Base-by-base conservation (phyloP, 2,113 vertebrate genomes). In the Psittacula cyanocephala region DNA sequence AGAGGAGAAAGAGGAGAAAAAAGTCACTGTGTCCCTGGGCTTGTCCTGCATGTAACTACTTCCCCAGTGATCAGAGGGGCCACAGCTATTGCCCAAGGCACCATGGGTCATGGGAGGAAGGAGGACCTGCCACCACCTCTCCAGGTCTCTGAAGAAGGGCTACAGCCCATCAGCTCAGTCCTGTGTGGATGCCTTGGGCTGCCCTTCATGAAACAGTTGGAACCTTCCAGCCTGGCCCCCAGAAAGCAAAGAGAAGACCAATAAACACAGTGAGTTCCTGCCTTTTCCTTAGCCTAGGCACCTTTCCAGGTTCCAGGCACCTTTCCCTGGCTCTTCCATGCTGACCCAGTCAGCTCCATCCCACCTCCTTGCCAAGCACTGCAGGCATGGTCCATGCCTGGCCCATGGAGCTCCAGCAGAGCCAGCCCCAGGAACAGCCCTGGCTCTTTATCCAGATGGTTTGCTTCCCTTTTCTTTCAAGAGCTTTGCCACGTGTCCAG, bases 71-170 rank as follows among this genome's bases (percentile, higher is more conserved):
- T 25, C 39, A 47, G 20, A 80, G 44, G 31, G 35, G 7, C 28
- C 33, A 11, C 24, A 35, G n/a, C 19, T 17, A 9, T 25, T 13
- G 2, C 33, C 37, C 11, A 1, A 19, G 69, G 59, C 1, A 0
- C 33, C 33, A 7, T 28, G 49, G 24, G 35, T 3, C 41, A 13
- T 7, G 17, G 47, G 14, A 82, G 46, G 41, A 81, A 81, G 35
- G 28, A 68, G 31, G 33, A 76, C 23, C 44, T 83, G 35, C 13
- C 9, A 4, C 27, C 23, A 17, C 60, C 19, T 75, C 49, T 69
- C 39, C 64, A 60, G n/a, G 3, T 57, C 29, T 49, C 68, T 28
- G 28, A 33, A 31, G 69, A 44, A 78, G 20, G 29, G 14, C 47
- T 75, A 15, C 62, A 95, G 43, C 37, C 35, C 57, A 46, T 25